Evolutionary conservation across 2,797 vertebrate genomes (phyloP).

Genomic region (Hyperoplus lanceolatus): DNA sequence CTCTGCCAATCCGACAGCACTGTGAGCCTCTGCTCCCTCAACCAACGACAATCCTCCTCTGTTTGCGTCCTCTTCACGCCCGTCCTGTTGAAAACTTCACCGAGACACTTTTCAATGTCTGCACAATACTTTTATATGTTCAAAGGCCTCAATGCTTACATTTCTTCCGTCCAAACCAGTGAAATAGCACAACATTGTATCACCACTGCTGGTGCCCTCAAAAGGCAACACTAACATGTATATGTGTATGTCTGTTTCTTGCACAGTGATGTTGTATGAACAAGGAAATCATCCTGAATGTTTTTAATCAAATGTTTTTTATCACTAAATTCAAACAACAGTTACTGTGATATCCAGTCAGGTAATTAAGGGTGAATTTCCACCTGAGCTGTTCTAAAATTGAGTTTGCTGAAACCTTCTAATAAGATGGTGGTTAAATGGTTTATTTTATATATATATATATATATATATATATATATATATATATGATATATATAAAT

Average conservation of each 20-base stretch:
- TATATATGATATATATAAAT: no score
- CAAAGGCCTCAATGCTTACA: slow-evolving; percentile 8
- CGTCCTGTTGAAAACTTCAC: not conserved
- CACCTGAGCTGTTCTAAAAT: not conserved
- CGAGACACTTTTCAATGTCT: slow-evolving; percentile 13
- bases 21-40: slow-evolving; percentile 44
- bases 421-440: not conserved
- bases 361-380: slow-evolving; percentile 14
- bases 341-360: slow-evolving; percentile 5
- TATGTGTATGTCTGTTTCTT: slow-evolving; percentile 31
- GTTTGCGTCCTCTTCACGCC: not conserved
- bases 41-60: not conserved
- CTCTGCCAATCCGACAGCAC: slow-evolving; percentile 30
- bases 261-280: not conserved
- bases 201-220: not conserved
- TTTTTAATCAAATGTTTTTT: slow-evolving; percentile 35
- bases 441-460: not conserved
- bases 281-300: not conserved
- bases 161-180: slow-evolving; percentile 16
- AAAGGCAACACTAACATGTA: slow-evolving; percentile 3
- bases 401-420: not conserved
- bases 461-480: not conserved
- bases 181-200: slow-evolving; percentile 16
- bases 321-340: slow-evolving; percentile 3
- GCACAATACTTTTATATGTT: slow-evolving; percentile 4